Percentiles rank a stretch among this genome's conserved stretches.
These are phyloP conservation scores for Stegastes partitus DNA, from an alignment of 2,113 vertebrate species.

Conservation along the genomic window DNA sequence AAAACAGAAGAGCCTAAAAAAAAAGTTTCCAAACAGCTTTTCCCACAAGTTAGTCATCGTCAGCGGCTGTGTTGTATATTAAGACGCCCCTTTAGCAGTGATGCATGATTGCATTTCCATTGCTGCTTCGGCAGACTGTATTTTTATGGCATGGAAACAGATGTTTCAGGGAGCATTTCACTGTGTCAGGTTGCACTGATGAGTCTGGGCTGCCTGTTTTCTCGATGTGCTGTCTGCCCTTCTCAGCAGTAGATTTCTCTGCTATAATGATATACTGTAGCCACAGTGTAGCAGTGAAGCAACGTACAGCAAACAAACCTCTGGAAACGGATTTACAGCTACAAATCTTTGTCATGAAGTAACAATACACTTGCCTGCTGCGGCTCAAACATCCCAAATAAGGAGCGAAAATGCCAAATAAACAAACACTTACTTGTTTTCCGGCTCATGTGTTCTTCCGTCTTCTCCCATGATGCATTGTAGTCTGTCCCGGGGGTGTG, in stretches of 20 bases:
- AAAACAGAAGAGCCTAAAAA: slow-evolving; percentile 24
- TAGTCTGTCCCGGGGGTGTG: slow-evolving; percentile 59
- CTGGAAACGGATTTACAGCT: slow-evolving; percentile 19
- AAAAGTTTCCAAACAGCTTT: slow-evolving; percentile 64
- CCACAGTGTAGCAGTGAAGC: slow-evolving; percentile 3
- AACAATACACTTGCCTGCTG: not conserved
- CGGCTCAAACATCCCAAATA: slow-evolving; percentile 2
- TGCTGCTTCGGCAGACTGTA: slow-evolving; percentile 45
- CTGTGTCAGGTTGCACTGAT: slow-evolving; percentile 63
- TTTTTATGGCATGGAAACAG: slow-evolving; percentile 75
- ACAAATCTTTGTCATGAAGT: slow-evolving; percentile 10
- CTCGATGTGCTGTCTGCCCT: slow-evolving; percentile 35
- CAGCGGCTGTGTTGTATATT: slow-evolving; percentile 50
- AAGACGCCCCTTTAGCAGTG: slow-evolving; percentile 51
- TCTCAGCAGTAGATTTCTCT: slow-evolving; percentile 25
- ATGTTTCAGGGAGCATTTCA: slow-evolving; percentile 70
- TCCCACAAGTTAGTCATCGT: slow-evolving; percentile 63
- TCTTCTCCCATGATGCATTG: slow-evolving; percentile 74
- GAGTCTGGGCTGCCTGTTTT: slow-evolving; percentile 53
- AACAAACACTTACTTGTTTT: slow-evolving; percentile 86
- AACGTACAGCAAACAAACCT: slow-evolving; percentile 24
- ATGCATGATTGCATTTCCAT: slow-evolving; percentile 76
- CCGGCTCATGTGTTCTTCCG: slow-evolving; percentile 70
- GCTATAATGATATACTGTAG: slow-evolving; percentile 21
- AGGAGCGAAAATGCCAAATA: slow-evolving; percentile 41